Base-by-base conservation (phyloP, 2,888 invertebrate genomes). In the Spilarctia lutea region DNA sequence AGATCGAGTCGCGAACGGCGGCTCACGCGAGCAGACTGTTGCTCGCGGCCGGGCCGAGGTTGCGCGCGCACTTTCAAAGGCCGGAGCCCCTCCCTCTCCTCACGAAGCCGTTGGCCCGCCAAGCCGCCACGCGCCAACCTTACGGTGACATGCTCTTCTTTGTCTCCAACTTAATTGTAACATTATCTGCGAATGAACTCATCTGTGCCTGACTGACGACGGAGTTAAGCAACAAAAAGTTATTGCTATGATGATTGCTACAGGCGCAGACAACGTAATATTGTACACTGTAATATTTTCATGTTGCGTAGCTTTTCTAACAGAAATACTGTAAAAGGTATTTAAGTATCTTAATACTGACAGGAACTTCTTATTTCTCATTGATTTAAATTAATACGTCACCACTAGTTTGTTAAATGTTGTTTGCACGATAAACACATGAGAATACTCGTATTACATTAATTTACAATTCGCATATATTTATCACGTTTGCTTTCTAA, bases 11-110 rank as follows among this genome's bases (percentile, higher is more conserved):
- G 92, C 90, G 89, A 88, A 88, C 90, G 89, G 81, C 90, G 93
- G 94, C 92, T 91, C 92, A 92, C 94, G 92, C 92, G 93, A 92
- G 91, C 94, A 94, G 94, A 95, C 95, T 95, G 95, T 95, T 95
- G 95, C 95, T 94, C 89, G 84, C 88, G 91, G 91, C 93, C 93
- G 91, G 93, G 92, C 87, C 87, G 87, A 81, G 88, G 84, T 75
- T 92, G 94, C 92, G 93, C 88, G 94, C 95, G 94, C 94, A 93
- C 76, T 71, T 68, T 71, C 72, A 71, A 74, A 80, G 81, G 85
- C 86, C 83, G 82, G 75, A 79, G 77, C 86, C 86, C 86, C 83
- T 76, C 75, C 80, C 81, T 84, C 85, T 82, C 83, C 85, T 76
- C 84, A 75, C 85, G 86, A 86, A 86, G 82, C 83, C 78, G 84